Evolutionary conservation across 2,113 vertebrate genomes (phyloP), one percentile per base, ranked within the genome.

Genomic region (Hucho hucho): DNA sequence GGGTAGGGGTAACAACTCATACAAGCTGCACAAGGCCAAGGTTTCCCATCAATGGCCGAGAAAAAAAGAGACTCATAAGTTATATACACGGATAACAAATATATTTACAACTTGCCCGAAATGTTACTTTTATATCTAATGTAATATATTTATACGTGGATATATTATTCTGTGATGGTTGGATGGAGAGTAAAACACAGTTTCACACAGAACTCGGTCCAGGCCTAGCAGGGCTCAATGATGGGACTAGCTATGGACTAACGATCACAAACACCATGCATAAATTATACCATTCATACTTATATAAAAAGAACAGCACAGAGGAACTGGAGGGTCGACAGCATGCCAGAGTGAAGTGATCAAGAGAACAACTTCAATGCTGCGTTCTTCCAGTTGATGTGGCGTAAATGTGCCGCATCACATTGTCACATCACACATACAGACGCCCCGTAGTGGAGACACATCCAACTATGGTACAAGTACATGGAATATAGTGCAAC

Each of bases 341-440:
- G 94, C 93, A 94, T 92, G 91, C 90, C 87, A 87, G 86, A 92
- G 91, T 95, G 93, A 53, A 53, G 93, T 92, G 81, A 90, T 86
- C 75, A 72, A 32, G 85, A 89, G 74, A 89, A 89, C 93, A 95
- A 92, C 92, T 93, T 90, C 86, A 82, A 88, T 90, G 91, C 93
- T 93, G 93, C 46, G 64, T 82, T 90, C 93, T 94, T 95, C 94
- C 95, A 96, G 92, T 16, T 89, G 94, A 96, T 96, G 93, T 95
- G 95, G 94, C 88, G 87, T 82, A 91, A 53, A 94, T 92, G 93
- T 93, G 92, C 80, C 83, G 67, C 76, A 71, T 81, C 94, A 95
- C 95, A 95, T 91, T 86, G 85, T 94, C 94, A 95, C 96, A 96
- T 96, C 94, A 89, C 85, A 94, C 86, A 87, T 79, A 81, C 72